Conservation (phyloP, 2,797 vertebrate genomes). For the Scolopax bukidnonensis region DNA sequence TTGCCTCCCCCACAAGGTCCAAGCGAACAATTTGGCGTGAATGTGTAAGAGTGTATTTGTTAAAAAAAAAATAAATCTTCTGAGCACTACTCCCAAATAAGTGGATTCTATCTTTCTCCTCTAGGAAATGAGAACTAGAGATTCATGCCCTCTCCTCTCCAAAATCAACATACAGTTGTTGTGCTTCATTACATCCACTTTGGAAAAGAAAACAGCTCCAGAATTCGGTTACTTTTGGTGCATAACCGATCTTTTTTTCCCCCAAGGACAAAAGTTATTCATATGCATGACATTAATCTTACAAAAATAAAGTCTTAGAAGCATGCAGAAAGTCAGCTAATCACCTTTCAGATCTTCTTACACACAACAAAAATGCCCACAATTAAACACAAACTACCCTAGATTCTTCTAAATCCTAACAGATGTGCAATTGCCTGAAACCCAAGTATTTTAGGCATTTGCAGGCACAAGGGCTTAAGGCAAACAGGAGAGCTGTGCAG, state of each 20-base stretch:
- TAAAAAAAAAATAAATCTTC: neutral
- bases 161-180: neutral
- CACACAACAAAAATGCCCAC: conserved; percentile 7
- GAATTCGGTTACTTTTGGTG: neutral
- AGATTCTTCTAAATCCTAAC: conserved; percentile 12
- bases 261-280: neutral
- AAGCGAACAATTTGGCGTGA: neutral
- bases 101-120: neutral
- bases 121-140: neutral
- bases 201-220: neutral
- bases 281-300: neutral
- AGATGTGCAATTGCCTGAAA: conserved; percentile 40
- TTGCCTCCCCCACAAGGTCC: neutral
- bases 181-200: neutral
- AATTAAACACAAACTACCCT: conserved; percentile 25
- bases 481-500: neutral
- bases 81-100: neutral
- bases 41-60: neutral
- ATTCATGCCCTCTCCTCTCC: neutral
- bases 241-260: neutral
- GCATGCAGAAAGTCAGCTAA: neutral
- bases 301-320: conserved; percentile 6
- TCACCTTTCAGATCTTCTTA: conserved; percentile 1
- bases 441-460: neutral
- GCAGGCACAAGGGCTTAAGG: neutral